A percentile compares a stretch with the other conserved stretches of the same genome.
Evolutionary conservation across 2,888 invertebrate species (phyloP).

Genomic region (Eupithecia centaureata): DNA sequence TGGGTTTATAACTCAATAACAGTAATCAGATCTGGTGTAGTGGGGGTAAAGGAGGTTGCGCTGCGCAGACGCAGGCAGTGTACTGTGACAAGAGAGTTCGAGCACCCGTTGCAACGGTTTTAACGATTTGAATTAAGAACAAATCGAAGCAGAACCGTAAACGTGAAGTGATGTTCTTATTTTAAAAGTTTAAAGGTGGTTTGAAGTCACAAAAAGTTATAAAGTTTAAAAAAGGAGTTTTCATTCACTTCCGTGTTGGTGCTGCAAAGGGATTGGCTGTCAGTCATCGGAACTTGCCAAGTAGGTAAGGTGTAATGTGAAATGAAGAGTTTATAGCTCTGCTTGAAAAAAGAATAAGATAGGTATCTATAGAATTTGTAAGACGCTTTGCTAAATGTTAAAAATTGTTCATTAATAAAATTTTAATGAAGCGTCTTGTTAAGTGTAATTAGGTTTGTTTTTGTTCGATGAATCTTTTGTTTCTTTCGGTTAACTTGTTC

Average conservation of each 20-base stretch:
- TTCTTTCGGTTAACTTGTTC: neutral
- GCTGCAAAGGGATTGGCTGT: constrained; percentile 27
- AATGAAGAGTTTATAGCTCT: constrained; percentile 28
- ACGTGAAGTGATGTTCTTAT: constrained; percentile 58
- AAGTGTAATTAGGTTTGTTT: neutral
- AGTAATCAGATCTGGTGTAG: constrained; percentile 40
- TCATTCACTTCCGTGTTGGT: constrained; percentile 34
- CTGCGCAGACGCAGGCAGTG: constrained; percentile 58
- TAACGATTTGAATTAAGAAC: constrained; percentile 57
- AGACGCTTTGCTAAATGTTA: neutral
- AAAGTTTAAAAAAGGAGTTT: neutral
- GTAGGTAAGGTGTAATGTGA: constrained; percentile 38
- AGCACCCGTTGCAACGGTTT: constrained; percentile 52
- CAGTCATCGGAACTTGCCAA: constrained; percentile 39
- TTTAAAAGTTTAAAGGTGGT: constrained; percentile 36
- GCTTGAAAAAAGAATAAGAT: neutral
- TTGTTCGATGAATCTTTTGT: neutral
- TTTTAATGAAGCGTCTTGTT: neutral
- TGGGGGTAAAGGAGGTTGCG: constrained; percentile 67
- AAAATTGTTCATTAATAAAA: neutral
- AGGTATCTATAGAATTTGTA: too few relatives aligned
- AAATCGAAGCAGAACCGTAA: constrained; percentile 69
- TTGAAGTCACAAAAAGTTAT: constrained; percentile 12
- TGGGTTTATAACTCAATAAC: constrained; percentile 16
- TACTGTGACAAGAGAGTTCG: constrained; percentile 29